A percentile compares a stretch with the other conserved stretches of the same genome.
Evolutionary conservation across 2,888 invertebrate genomes (phyloP).

Genomic region (Suillia variegata): DNA sequence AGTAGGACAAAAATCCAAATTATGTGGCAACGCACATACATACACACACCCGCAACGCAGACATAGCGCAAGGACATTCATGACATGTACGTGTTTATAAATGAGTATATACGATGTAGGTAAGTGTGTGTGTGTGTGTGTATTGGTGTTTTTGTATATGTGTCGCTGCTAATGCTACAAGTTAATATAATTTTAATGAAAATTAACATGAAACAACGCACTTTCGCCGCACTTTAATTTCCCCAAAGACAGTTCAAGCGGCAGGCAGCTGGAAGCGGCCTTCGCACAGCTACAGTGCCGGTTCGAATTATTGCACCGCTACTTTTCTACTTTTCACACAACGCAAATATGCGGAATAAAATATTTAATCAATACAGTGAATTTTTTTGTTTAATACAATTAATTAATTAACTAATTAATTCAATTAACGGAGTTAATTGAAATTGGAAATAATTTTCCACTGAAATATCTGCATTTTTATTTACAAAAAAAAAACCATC

Average conservation of each 20-base stretch:
- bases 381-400: too few relatives aligned
- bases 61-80: background rate
- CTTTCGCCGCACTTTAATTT: slow-evolving; percentile 51
- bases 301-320: slow-evolving; percentile 15
- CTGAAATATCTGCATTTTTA: too few relatives aligned
- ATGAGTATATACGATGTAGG: background rate
- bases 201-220: slow-evolving; percentile 52
- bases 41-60: slow-evolving; percentile 3
- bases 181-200: slow-evolving; percentile 55
- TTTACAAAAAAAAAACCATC: too few relatives aligned
- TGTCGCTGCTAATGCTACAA: slow-evolving; percentile 36
- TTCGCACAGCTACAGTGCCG: slow-evolving; percentile 16
- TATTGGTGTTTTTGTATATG: slow-evolving; percentile 11
- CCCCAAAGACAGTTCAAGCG: slow-evolving; percentile 40
- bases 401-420: too few relatives aligned
- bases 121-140: too few relatives aligned
- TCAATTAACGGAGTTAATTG: too few relatives aligned
- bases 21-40: slow-evolving; percentile 9
- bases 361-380: too few relatives aligned
- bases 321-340: too few relatives aligned
- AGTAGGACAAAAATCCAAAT: slow-evolving; percentile 16
- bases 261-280: background rate
- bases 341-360: too few relatives aligned
- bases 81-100: background rate
- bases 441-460: too few relatives aligned